Percentiles rank a stretch among this genome's conserved stretches.
These are phyloP conservation scores for Agelastica alni DNA, from an alignment of 2,888 invertebrate species.

Conservation along the genomic window DNA sequence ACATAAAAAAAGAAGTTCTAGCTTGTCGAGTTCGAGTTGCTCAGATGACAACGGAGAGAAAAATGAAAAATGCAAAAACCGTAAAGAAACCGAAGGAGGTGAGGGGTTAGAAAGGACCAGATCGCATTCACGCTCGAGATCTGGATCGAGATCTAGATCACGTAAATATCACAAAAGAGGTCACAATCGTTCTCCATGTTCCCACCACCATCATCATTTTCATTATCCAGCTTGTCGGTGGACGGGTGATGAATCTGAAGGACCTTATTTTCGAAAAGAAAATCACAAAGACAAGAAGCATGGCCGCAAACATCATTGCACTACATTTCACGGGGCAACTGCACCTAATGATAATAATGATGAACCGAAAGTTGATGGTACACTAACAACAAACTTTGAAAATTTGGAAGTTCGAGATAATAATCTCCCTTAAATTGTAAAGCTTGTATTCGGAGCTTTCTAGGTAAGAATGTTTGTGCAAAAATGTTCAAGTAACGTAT, in stretches of 20 bases:
- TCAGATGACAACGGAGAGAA: constrained; percentile 1
- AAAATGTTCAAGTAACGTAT: too few species aligned
- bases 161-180: neutral
- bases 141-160: neutral
- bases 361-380: neutral
- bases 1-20: neutral
- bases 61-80: neutral
- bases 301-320: neutral
- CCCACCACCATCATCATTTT: constrained; percentile 2
- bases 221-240: neutral
- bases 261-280: neutral
- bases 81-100: neutral
- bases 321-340: neutral
- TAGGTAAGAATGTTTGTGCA: too few species aligned
- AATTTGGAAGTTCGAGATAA: constrained; percentile 5
- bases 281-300: neutral
- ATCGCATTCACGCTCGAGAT: neutral
- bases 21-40: constrained; percentile 7
- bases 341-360: neutral
- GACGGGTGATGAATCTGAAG: neutral
- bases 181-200: neutral
- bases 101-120: neutral
- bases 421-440: too few species aligned
- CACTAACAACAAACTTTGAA: constrained; percentile 8
- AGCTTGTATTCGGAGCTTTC: too few species aligned